Conservation (phyloP, 2,888 invertebrate genomes). For the Chymomyza caudatula region DNA sequence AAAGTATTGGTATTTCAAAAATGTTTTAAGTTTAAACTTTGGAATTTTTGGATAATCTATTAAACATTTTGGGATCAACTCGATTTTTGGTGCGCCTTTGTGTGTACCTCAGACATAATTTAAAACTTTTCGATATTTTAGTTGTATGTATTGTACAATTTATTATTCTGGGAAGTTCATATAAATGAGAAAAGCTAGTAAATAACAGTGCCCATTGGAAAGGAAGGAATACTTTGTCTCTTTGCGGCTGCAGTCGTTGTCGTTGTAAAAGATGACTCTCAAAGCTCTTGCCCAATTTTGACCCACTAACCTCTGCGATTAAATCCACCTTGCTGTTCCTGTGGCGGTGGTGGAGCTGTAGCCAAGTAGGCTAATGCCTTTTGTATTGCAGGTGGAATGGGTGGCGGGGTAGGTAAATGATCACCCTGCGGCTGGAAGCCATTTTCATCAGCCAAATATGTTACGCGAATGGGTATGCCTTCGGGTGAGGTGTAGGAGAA, state of each 20-base stretch:
- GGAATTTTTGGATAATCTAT: too few species aligned
- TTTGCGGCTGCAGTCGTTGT: not conserved
- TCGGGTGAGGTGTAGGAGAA: constrained; percentile 83
- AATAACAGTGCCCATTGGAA: not conserved
- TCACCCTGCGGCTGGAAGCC: constrained; percentile 82
- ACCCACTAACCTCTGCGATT: constrained; percentile 60
- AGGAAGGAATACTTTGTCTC: not conserved
- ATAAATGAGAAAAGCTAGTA: not conserved
- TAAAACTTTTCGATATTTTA: not conserved
- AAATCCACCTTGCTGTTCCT: constrained; percentile 55
- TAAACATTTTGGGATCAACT: too few species aligned
- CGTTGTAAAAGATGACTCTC: not conserved
- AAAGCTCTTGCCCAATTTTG: not conserved
- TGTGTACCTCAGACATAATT: not conserved
- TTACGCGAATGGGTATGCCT: constrained; percentile 81
- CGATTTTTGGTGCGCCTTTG: not conserved
- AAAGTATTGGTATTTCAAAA: too few species aligned
- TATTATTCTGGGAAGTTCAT: not conserved
- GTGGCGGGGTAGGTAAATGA: constrained; percentile 80
- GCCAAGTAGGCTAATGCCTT: constrained; percentile 83
- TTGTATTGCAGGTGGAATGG: constrained; percentile 84
- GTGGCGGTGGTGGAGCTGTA: constrained; percentile 80
- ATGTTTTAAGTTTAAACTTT: too few species aligned
- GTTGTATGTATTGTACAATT: not conserved
- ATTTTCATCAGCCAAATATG: constrained; percentile 85